Conservation (phyloP, 2,797 vertebrate genomes). For the Xiphorhynchus erythropygius region DNA sequence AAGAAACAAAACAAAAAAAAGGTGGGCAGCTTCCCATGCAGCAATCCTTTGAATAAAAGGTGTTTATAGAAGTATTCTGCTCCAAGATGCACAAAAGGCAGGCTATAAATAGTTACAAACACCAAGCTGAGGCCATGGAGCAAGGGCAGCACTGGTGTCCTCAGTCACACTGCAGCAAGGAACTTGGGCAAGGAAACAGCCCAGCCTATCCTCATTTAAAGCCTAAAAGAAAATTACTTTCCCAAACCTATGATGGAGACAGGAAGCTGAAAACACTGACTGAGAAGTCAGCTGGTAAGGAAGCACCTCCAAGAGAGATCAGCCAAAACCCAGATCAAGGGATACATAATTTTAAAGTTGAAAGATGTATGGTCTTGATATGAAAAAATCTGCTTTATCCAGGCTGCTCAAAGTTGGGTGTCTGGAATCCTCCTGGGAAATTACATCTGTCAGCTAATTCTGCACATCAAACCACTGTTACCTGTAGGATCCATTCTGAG, state of each 20-base stretch:
- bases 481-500: neutral
- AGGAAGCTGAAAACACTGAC: neutral
- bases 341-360: neutral
- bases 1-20: neutral
- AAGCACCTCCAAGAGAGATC: neutral
- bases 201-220: neutral
- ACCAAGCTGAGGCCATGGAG: neutral
- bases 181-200: neutral
- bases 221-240: neutral
- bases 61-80: neutral
- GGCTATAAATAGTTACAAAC: neutral
- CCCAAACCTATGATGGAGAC: neutral
- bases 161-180: neutral
- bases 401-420: neutral
- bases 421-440: neutral
- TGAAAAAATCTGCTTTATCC: neutral
- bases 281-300: neutral
- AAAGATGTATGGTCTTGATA: neutral
- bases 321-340: neutral
- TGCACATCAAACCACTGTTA: neutral
- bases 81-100: neutral
- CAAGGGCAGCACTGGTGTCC: neutral
- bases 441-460: neutral
- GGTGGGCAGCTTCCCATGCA: neutral
- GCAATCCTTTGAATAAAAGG: neutral